These are phyloP conservation scores for Apodemus sylvaticus DNA, from an alignment of 2,113 vertebrate genomes.

Conservation along the genomic window DNA sequence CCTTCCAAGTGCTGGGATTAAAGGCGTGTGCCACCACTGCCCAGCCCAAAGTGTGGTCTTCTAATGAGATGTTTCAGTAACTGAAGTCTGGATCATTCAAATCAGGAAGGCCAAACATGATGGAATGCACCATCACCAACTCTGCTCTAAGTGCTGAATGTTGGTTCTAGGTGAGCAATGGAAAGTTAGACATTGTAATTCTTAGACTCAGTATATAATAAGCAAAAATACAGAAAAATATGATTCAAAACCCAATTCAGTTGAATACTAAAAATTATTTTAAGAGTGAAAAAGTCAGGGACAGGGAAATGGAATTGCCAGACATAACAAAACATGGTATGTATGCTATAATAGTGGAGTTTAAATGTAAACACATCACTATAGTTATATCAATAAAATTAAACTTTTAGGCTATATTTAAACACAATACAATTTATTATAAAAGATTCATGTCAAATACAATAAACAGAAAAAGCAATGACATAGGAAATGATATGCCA, in stretches of 20 bases:
- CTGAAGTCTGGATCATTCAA: not conserved
- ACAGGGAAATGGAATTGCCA: not conserved
- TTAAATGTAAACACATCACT: not conserved
- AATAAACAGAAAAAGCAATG: not conserved
- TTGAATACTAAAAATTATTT: not conserved
- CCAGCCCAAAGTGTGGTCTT: not conserved
- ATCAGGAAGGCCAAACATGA: not conserved
- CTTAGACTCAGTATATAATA: not conserved
- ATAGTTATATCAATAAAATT: not conserved
- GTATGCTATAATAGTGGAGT: not conserved
- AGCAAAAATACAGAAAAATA: not conserved
- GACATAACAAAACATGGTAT: not conserved
- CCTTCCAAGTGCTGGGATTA: no score
- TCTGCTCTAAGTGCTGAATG: not conserved
- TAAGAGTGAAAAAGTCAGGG: not conserved
- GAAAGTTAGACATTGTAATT: not conserved
- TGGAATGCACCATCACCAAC: not conserved
- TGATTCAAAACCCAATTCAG: not conserved
- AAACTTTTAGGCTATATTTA: not conserved
- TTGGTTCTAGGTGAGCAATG: not conserved
- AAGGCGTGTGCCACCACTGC: no score
- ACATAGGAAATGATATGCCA: not conserved
- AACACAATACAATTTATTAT: not conserved
- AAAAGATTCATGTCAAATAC: not conserved
- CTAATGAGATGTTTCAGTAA: not conserved